Conservation (phyloP, 2,888 invertebrate genomes). For the Coleophora deauratella region DNA sequence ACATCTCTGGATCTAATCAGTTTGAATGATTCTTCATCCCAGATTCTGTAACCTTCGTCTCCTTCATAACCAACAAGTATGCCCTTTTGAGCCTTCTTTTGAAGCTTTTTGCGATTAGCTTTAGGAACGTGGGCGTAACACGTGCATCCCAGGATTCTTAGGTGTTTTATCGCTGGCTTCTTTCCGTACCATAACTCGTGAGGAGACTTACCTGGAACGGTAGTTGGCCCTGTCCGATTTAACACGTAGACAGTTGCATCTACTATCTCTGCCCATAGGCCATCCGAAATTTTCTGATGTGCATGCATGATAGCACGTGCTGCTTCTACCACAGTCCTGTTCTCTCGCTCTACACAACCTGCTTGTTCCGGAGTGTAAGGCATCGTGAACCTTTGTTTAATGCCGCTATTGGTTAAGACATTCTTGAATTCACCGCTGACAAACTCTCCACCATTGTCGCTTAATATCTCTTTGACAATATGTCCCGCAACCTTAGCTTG, state of each 20-base stretch:
- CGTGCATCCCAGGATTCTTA: conserved; percentile 3
- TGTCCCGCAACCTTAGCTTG: conserved; percentile 1
- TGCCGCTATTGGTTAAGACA: neutral
- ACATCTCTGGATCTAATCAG: conserved; percentile 3
- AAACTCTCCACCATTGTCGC: neutral
- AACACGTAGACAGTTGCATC: conserved; percentile 3
- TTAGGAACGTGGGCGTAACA: conserved; percentile 6
- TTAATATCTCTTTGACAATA: conserved; percentile 1
- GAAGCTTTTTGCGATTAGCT: neutral
- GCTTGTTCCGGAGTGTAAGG: conserved; percentile 2
- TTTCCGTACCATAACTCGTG: conserved; percentile 5
- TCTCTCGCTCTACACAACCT: conserved; percentile 1
- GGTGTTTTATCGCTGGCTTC: conserved; percentile 6
- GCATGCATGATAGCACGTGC: conserved; percentile 5
- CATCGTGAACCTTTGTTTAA: conserved; percentile 3
- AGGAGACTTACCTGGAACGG: conserved; percentile 1
- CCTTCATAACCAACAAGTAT: conserved; percentile 2
- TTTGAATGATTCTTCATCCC: neutral
- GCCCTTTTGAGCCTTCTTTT: conserved; percentile 1
- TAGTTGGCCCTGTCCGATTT: conserved; percentile 5
- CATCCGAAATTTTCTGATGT: conserved; percentile 1
- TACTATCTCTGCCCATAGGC: too few relatives aligned
- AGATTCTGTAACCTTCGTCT: conserved; percentile 6
- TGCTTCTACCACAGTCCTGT: conserved; percentile 1
- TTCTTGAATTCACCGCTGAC: neutral